These are phyloP conservation scores for Barbus barbus DNA, from an alignment of 2,113 vertebrate genomes.

Conservation along the genomic window DNA sequence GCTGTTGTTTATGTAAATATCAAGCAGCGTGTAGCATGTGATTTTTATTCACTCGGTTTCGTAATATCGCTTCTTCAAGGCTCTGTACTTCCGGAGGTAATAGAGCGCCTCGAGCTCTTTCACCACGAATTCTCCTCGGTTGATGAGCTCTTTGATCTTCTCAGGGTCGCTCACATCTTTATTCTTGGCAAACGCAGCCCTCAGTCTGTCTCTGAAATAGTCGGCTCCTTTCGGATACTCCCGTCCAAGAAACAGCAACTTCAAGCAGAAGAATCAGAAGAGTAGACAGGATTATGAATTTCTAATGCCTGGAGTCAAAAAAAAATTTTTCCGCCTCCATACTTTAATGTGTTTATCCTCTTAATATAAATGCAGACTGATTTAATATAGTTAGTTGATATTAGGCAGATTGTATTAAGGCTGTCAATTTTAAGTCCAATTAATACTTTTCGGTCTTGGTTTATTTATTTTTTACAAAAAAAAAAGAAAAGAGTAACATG, in stretches of 20 bases:
- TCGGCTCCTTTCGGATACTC: constrained; percentile 83
- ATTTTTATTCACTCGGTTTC: constrained; percentile 29
- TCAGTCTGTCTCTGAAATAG: constrained; percentile 82
- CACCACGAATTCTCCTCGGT: constrained; percentile 79
- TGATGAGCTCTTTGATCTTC: constrained; percentile 81
- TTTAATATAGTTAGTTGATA: too few species aligned
- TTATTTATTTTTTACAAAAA: too few species aligned
- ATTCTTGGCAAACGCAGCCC: constrained; percentile 81
- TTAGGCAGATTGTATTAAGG: too few species aligned
- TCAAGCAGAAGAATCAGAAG: constrained; percentile 54
- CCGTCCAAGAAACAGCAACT: constrained; percentile 82
- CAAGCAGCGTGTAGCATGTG: not conserved
- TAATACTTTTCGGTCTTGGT: too few species aligned
- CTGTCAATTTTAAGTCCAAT: too few species aligned
- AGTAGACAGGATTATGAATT: constrained; percentile 22
- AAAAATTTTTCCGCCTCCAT: too few species aligned
- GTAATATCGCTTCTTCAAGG: constrained; percentile 84
- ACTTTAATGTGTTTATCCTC: not conserved
- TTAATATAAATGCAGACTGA: not conserved
- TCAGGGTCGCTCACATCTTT: constrained; percentile 81
- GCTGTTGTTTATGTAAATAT: not conserved
- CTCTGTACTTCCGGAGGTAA: constrained; percentile 83
- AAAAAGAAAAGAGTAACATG: too few species aligned
- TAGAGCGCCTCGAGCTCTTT: constrained; percentile 86
- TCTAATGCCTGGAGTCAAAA: constrained; percentile 12